Base-by-base conservation (phyloP, 2,797 vertebrate genomes). In the Gila robusta region DNA sequence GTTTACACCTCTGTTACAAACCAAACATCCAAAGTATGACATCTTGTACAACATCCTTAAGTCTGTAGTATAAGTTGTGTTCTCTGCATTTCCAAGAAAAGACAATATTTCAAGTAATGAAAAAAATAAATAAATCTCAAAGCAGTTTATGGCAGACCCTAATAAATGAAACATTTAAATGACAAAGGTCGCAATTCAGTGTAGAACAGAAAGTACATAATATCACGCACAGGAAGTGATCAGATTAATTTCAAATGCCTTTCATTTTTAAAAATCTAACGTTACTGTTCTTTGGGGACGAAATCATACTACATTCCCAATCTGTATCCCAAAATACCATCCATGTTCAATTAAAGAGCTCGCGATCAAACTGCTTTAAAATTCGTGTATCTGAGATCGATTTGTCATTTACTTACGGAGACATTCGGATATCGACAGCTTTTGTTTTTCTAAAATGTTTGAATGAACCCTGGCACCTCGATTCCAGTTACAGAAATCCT, bases 341-440 rank as follows among this genome's bases (percentile, higher is more conserved):
- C 23, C 41, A 21, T 80, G 69, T 79, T 64, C 23, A 52, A 49
- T 66, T 17, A 44, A 17, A 35, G 0, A 71, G 49, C 83, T 44
- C 4, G 16, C n/a, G 23, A 47, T 19, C 19, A 47, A 37, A 71
- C 6, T 49, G 3, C 4, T 21, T 59, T 32, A 47, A 47, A 9
- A 64, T 26, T 37, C 14, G 26, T 32, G 7, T 5, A 19, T 41
- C 11, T 14, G 21, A 74, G 11, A 10, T 49, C 17, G 14, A 64
- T 66, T 62, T 83, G 10, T 16, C 16, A 67, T 80, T 16, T 85
- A 88, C 87, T 88, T 85, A 88, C 87, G 87, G 87, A 82, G 83
- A 88, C 83, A 79, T 78, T 28, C 26, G 54, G 73, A 67, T 76
- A 77, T 19, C 1, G 35, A 62, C 41, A 23, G 66, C 64, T 44